Evolutionary conservation across 2,797 vertebrate species (phyloP), one percentile per base, ranked within the genome.

Genomic region (Aeoliscus strigatus): DNA sequence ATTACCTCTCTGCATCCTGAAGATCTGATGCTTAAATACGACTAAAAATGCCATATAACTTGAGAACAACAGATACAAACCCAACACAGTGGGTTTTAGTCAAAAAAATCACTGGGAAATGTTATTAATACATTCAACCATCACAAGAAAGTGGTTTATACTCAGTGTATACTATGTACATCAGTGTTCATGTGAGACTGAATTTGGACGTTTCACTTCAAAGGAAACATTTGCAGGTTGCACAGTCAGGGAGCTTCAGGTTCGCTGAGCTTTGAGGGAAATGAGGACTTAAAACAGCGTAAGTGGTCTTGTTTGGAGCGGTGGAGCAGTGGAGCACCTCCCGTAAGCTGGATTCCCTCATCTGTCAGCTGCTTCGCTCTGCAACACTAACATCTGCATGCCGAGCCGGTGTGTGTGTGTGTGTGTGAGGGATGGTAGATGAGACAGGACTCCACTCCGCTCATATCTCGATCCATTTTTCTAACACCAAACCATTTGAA

Each of bases 361-460:
- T 77, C 55, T 66, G 75, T 74, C 74, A 49, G 39, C 30, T 44
- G 32, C 11, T 34, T 8, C 37, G 49, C 66, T 55, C 31, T 6
- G 36, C 53, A 68, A 67, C 59, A 65, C 73, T 54, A 77, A 75
- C 69, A 64, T 66, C 77, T 67, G 57, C 65, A 60, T 48, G 12
- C 38, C 30, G 9, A 44, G 39, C 17, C 14, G 4, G 18, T 28
- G 30, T 47, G 42, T 34, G 23, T 38, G 46, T 23, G 25, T 39
- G 50, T 38, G 27, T 43, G 54, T 70, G 65, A 73, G 18, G 46
- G 57, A 79, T 80, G 49, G 57, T 46, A 27, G 59, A 66, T 48
- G 66, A 64, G 66, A 82, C 68, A 71, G 80, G 81, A 80, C 82
- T 78, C 71, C 69, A 69, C 71, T 79, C 54, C 3, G 14, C 57